phyloP scores from a whole-genome alignment of 2,113 vertebrate genomes.

The Chaetops frenatus region DNA sequence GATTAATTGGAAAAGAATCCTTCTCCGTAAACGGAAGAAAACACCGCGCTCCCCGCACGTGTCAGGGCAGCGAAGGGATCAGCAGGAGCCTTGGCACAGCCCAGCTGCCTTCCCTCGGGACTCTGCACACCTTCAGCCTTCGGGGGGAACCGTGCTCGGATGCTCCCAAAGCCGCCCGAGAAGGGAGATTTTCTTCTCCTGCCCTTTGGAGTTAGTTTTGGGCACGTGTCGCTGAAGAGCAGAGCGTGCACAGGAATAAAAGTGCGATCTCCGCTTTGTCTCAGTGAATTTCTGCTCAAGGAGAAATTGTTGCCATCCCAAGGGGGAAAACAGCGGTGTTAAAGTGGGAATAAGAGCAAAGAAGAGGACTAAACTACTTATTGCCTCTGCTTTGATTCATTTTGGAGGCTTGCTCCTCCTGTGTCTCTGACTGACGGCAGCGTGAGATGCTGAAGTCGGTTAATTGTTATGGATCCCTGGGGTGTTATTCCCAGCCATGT shows the following conservation, averaged over 20 bases:
- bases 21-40: background rate
- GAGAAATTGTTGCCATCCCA: background rate
- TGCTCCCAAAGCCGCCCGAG: background rate
- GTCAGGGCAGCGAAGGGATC: background rate
- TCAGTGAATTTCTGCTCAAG: background rate
- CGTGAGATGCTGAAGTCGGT: background rate
- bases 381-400: background rate
- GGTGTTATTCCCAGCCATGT: background rate
- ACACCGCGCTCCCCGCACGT: background rate
- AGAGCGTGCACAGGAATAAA: background rate
- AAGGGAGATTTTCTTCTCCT: background rate
- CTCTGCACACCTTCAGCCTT: background rate
- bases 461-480: background rate
- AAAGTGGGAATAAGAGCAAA: background rate
- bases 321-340: background rate
- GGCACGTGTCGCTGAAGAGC: background rate
- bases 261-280: background rate
- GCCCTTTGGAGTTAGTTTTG: background rate
- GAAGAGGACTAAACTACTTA: background rate
- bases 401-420: background rate
- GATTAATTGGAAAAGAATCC: conserved; percentile 36
- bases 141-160: background rate
- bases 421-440: background rate
- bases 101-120: background rate
- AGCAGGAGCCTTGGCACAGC: background rate